Evolutionary conservation across 1,140 invertebrate genomes (phyloP), one percentile per base, ranked within the genome.

Genomic region (Cepaea nemoralis): DNA sequence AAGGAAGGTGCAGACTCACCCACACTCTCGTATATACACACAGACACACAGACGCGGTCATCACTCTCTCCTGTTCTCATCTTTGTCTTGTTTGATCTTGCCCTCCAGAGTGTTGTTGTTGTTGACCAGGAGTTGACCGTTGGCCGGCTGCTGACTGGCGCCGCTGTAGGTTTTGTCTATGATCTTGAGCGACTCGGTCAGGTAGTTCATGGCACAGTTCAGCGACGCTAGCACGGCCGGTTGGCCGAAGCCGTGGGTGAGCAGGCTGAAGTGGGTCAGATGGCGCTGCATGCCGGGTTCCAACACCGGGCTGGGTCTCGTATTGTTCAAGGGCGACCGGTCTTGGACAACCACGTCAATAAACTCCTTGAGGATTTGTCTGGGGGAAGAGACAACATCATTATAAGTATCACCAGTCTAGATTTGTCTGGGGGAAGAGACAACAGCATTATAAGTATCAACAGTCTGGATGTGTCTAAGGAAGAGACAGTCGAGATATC

Each of bases 281-380:
- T 98, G 97, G 88, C 97, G 94, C 92, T 99, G 98, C 91, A 99
- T 98, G 85, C 95, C 96, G 6, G 89, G 89, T 90, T 99, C 98
- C 83, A 99, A 93, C 82, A 99, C 94, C 83, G 96, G 95, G 88
- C 97, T 96, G 39, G 97, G 97, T 90, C 97, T 94, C 50, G 97
- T 98, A 91, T 99, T 99, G 93, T 97, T 99, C 85, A 99, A 93
- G 66, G 98, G 98, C 79, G 97, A 92, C 86, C 98, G 93, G 92
- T 99, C 98, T 92, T 99, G 97, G 92, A 98, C 98, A 84, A 99
- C 92, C 83, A 99, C 94, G 92, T 99, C 98, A 94, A 98, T 97
- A 88, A 99, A 93, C 93, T 99, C 98, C 93, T 99, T 99, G 87
- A 97, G 96, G 88, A 99, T 95, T 95, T 98, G 95, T 71, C 76